These are phyloP conservation scores for Cerastis rubricosa DNA, from an alignment of 2,888 invertebrate genomes.

Conservation along the genomic window DNA sequence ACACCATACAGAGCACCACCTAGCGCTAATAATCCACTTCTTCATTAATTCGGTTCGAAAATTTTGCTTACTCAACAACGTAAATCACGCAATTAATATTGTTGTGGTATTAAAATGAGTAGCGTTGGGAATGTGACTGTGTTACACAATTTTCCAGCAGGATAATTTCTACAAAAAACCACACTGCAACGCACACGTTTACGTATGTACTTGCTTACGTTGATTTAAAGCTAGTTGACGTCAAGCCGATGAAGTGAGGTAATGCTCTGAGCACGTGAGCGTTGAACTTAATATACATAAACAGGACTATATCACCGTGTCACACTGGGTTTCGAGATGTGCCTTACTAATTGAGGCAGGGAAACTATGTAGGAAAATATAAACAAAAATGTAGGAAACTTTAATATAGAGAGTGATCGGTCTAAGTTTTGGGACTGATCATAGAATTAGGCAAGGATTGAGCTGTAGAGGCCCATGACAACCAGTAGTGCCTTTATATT, in stretches of 20 bases:
- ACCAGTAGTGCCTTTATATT: too few species aligned
- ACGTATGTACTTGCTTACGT: neutral
- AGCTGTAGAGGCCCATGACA: too few species aligned
- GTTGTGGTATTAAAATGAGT: neutral
- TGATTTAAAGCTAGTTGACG: neutral
- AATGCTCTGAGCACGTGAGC: neutral
- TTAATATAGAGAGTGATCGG: too few species aligned
- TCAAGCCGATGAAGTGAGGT: neutral
- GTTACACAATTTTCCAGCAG: neutral
- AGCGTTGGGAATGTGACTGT: neutral
- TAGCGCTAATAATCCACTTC: too few species aligned
- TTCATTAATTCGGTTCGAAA: neutral
- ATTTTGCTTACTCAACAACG: neutral
- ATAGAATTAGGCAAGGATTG: too few species aligned
- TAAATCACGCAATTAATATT: neutral
- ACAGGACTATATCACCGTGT: too few species aligned
- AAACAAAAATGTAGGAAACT: neutral
- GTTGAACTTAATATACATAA: too few species aligned
- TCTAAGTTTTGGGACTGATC: too few species aligned
- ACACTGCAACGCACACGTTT: neutral
- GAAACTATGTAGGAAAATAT: too few species aligned
- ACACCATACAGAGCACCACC: too few species aligned
- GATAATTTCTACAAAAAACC: neutral
- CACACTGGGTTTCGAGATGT: too few species aligned
- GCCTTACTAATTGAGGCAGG: neutral